Percentiles rank a stretch among this genome's conserved stretches.
These are phyloP conservation scores for Neomorphus geoffroyi DNA, from an alignment of 2,797 vertebrate genomes.

Conservation along the genomic window DNA sequence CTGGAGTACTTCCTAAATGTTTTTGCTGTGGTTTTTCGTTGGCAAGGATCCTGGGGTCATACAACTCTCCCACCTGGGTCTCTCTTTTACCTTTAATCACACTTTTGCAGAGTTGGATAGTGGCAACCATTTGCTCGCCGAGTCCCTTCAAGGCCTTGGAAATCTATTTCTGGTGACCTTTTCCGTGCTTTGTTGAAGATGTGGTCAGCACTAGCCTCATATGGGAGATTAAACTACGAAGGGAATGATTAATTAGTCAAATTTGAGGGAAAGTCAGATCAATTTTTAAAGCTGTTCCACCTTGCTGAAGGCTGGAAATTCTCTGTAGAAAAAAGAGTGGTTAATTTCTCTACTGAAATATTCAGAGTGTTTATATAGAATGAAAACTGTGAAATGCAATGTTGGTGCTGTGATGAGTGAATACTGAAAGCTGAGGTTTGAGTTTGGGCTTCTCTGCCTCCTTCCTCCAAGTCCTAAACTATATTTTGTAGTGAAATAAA, in stretches of 20 bases:
- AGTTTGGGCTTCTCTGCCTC: neutral
- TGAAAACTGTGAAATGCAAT: neutral
- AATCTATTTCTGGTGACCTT: slow-evolving; percentile 39
- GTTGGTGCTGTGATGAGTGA: neutral
- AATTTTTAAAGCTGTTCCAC: neutral
- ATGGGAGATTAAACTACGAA: neutral
- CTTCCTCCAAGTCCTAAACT: neutral
- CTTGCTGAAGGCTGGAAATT: neutral
- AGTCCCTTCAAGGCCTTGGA: neutral
- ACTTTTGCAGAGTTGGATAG: neutral
- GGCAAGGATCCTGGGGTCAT: neutral
- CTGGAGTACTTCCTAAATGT: neutral
- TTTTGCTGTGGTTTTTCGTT: neutral
- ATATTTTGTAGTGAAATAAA: neutral
- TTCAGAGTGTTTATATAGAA: neutral
- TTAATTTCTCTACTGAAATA: neutral
- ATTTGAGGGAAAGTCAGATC: slow-evolving; percentile 8
- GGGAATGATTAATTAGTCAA: slow-evolving; percentile 37
- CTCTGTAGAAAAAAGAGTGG: neutral
- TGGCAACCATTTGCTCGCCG: neutral
- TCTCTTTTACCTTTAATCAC: slow-evolving; percentile 4
- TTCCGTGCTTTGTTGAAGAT: slow-evolving; percentile 3
- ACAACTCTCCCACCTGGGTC: neutral
- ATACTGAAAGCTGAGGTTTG: neutral
- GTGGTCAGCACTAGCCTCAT: neutral